phyloP scores from a whole-genome alignment of 2,113 vertebrate genomes.

The Thoracochromis brauschi region DNA sequence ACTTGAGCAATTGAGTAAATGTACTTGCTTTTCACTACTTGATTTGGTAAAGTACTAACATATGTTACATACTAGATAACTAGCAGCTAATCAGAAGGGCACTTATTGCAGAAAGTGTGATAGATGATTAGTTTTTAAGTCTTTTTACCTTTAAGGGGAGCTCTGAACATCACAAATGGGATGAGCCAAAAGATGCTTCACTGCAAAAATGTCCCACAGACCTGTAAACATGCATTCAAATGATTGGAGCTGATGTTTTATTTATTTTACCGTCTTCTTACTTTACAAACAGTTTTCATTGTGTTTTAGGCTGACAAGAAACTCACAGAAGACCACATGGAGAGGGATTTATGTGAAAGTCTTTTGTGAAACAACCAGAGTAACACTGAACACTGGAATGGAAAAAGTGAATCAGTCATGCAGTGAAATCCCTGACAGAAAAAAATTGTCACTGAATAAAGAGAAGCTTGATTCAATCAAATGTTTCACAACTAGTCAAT shows the following conservation, averaged over 20 bases:
- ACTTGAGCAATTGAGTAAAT: background rate
- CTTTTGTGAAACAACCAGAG: conserved; percentile 14
- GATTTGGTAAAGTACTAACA: background rate
- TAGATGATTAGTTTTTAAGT: background rate
- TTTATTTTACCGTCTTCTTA: background rate
- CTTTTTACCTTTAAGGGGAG: conserved; percentile 7
- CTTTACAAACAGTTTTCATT: background rate
- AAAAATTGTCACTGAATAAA: background rate
- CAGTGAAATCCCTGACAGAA: conserved; percentile 4
- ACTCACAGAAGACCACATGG: background rate
- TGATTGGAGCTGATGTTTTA: background rate
- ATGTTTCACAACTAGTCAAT: background rate
- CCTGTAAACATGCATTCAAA: background rate
- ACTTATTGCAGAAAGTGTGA: background rate
- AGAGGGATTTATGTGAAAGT: background rate
- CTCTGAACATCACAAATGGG: background rate
- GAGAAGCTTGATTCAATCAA: background rate
- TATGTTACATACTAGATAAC: background rate
- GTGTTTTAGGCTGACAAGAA: background rate
- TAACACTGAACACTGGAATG: background rate
- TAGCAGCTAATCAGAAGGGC: background rate
- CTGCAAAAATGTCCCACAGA: background rate
- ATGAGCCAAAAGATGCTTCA: background rate
- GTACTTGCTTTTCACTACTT: background rate
- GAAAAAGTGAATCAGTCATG: background rate